Evolutionary conservation across 2,113 vertebrate species (phyloP).

Genomic region (Turdus rufiventris): DNA sequence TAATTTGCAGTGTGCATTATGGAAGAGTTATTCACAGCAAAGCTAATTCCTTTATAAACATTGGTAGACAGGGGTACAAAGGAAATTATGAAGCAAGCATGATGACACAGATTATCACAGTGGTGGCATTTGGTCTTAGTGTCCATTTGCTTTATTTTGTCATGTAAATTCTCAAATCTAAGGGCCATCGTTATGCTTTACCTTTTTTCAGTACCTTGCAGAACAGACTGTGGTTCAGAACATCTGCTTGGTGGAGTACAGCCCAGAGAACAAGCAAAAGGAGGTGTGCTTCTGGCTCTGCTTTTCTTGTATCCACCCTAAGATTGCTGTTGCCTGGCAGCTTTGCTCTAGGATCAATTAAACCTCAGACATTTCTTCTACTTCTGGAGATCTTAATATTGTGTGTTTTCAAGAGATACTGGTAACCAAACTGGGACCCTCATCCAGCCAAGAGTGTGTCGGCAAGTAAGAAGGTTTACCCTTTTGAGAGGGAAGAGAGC

Average conservation of each 20-base stretch:
- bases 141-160: neutral
- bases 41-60: neutral
- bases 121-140: rapidly evolving
- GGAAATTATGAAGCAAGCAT: neutral
- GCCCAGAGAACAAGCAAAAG: neutral
- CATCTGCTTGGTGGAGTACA: neutral
- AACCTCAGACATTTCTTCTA: neutral
- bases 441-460: rapidly evolving
- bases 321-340: neutral
- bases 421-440: neutral
- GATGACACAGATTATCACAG: neutral
- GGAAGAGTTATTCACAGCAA: neutral
- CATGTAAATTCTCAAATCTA: neutral
- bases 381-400: neutral
- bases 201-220: neutral
- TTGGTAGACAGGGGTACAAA: neutral
- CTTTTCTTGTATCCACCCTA: neutral
- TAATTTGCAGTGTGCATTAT: neutral
- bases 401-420: neutral
- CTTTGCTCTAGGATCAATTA: neutral
- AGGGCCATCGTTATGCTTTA: neutral
- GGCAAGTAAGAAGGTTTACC: neutral
- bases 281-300: neutral
- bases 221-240: neutral
- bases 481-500: neutral